Base-by-base conservation (phyloP, 2,797 vertebrate genomes). In the Syngnathus acus region DNA sequence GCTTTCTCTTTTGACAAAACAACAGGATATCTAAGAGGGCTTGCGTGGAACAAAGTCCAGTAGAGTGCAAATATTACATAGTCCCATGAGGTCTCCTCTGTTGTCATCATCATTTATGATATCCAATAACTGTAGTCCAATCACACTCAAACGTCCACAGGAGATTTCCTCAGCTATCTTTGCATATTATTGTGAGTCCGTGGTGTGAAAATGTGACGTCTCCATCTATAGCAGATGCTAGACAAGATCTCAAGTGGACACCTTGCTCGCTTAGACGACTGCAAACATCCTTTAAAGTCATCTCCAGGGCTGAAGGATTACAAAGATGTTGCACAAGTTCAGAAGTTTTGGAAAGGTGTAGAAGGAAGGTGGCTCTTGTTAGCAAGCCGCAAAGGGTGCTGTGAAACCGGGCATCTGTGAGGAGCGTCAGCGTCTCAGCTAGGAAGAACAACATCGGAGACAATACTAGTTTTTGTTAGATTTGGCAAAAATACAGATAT, bases 361-460 rank as follows among this genome's bases (percentile, higher is more conserved):
- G 82, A 19, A 92, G 85, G 68, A 92, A 72, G 55, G 71, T 78
- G 4, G 87, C 81, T 69, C 84, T 86, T 67, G 84, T 78, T 11
- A 94, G 76, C 74, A 97, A 87, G 48, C 89, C 68, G 0, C 88
- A 82, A 62, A 94, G 64, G 0, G 88, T 81, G 9, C 65, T 23
- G 62, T 92, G 90, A 72, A 95, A 90, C 59, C 60, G 77, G n/a
- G 91, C 82, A 68, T 92, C 88, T 60, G 78, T 75, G 67, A 93
- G 87, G 0, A 89, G 86, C 2, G 70, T 80, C 70, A 82, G 55
- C 0, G 64, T 71, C 68, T 87, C 75, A 48, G 72, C 91, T 92
- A 40, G 7, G 77, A 73, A 76, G 60, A 32, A 76, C 19, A 68
- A 67, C 13, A 72, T 70, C 11, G 53, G 16, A 57, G 2, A 51